Base-by-base conservation (phyloP, 2,888 invertebrate genomes). In the Chirona hameri region DNA sequence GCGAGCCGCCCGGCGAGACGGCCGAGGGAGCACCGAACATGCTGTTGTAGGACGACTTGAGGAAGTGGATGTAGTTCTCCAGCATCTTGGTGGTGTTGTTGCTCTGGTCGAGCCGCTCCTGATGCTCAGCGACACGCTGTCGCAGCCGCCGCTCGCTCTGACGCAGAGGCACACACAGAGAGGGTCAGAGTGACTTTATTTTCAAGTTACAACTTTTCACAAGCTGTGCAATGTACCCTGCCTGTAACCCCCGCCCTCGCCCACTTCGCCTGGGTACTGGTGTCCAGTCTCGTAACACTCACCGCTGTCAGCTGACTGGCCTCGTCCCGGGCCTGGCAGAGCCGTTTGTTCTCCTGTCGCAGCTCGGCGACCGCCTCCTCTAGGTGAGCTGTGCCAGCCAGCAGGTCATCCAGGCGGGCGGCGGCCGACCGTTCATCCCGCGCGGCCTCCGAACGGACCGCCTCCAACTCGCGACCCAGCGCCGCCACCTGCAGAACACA, bases 31-130 rank as follows among this genome's bases (percentile, higher is more conserved):
- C 5, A 18, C 72, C 72, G 72, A 72, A 72, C 72, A 72, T 72
- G 72, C 15, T 31, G 72, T 72, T 72, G 72, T 72, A 72, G 31
- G 72, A 72, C 31, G 72, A 31, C 72, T 72, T 72, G 15, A 72
- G 72, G 72, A 72, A 72, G 72, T 14, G 72, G 31, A 72, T 31
- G 31, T 72, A 72, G 72, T 72, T 72, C 72, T 72, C 72, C 29
- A 72, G 72, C 72, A 72, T 72, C 14, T 31, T 29, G 31, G 72
- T 1, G 0, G 72, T 72, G 72, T n/a, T 15, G 31, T 18, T 72
- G 31, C 72, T 72, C 72, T 72, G 72, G 72, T 72, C 72, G 15
- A 72, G 72, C 31, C 31, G n/a, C 31, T 72, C 72, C 72, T 72
- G 72, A 29, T 31, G 72, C 5, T 72, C 72, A 4, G 15, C 29